Percentiles rank a stretch among this genome's conserved stretches.
phyloP scores from a whole-genome alignment of 2,888 invertebrate genomes.

The Phasia obesa region DNA sequence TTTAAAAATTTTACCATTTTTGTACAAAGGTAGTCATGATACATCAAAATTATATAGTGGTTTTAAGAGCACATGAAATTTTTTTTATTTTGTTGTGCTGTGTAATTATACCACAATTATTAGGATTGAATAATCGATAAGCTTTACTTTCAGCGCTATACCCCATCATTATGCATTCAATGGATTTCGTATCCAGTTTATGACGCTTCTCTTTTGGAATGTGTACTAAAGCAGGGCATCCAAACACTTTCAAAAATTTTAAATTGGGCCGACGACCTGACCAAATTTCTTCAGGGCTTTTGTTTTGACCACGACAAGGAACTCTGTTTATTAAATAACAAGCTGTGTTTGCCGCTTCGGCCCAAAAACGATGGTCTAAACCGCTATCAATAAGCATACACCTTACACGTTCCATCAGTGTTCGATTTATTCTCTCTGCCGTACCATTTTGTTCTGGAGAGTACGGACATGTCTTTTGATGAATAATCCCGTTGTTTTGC shows the following conservation, averaged over 20 bases:
- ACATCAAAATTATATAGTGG: no score
- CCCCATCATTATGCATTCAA: constrained; percentile 46
- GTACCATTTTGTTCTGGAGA: constrained; percentile 73
- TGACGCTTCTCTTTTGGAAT: constrained; percentile 55
- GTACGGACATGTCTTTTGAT: constrained; percentile 68
- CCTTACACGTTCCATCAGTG: no score
- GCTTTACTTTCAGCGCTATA: no score
- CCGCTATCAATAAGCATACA: no score
- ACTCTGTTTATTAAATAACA: constrained; percentile 39
- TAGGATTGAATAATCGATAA: no score
- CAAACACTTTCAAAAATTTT: no score
- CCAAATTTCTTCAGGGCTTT: constrained; percentile 61
- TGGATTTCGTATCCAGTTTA: constrained; percentile 34
- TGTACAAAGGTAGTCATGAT: no score
- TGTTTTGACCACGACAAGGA: constrained; percentile 20
- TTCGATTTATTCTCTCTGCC: constrained; percentile 70
- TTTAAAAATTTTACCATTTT: no score
- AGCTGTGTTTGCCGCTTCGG: constrained; percentile 34
- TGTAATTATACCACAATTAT: no score
- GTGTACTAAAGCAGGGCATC: no score
- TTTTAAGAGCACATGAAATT: no score
- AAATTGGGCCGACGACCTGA: constrained; percentile 37
- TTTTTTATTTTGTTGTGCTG: no score
- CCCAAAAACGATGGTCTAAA: constrained; percentile 64
- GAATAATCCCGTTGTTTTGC: constrained; percentile 66